These are phyloP conservation scores for Synanthedon tipuliformis DNA, from an alignment of 2,888 invertebrate species.

Conservation along the genomic window DNA sequence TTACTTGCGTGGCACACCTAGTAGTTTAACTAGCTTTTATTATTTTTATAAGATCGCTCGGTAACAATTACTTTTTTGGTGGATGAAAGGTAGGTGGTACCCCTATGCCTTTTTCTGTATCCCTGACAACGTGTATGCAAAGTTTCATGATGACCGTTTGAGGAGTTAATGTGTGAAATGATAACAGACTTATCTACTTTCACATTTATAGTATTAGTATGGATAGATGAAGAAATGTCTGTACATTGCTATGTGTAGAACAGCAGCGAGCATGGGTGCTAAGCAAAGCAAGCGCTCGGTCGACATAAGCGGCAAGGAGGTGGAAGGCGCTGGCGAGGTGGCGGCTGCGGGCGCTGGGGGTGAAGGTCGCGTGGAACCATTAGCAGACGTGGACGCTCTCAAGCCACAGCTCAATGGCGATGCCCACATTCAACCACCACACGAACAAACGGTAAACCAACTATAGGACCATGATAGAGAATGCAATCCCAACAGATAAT, in stretches of 20 bases:
- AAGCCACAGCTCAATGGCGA: slow-evolving; percentile 82
- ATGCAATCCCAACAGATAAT: too few relatives aligned
- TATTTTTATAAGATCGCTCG: too few relatives aligned
- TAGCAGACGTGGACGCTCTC: slow-evolving; percentile 79
- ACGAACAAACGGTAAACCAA: slow-evolving; percentile 60
- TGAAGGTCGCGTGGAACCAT: slow-evolving; percentile 80
- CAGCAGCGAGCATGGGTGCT: slow-evolving; percentile 78
- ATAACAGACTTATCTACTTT: too few relatives aligned
- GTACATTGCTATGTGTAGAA: slow-evolving; percentile 12
- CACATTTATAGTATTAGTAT: neutral
- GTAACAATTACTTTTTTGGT: too few relatives aligned
- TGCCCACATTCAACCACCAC: slow-evolving; percentile 72
- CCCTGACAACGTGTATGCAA: too few relatives aligned
- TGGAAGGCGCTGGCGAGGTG: slow-evolving; percentile 71
- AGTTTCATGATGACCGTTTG: too few relatives aligned
- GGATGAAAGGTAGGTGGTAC: too few relatives aligned
- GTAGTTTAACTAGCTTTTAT: too few relatives aligned
- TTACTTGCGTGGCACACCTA: too few relatives aligned
- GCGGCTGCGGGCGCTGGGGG: slow-evolving; percentile 71
- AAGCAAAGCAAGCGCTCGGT: slow-evolving; percentile 90
- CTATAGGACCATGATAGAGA: too few relatives aligned
- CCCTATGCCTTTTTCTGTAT: too few relatives aligned
- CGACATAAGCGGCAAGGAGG: slow-evolving; percentile 82
- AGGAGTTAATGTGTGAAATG: too few relatives aligned
- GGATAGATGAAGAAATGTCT: neutral